Percentiles rank a stretch among this genome's conserved stretches.
phyloP scores from a whole-genome alignment of 2,888 invertebrate genomes.

The Ecliptopera silaceata region DNA sequence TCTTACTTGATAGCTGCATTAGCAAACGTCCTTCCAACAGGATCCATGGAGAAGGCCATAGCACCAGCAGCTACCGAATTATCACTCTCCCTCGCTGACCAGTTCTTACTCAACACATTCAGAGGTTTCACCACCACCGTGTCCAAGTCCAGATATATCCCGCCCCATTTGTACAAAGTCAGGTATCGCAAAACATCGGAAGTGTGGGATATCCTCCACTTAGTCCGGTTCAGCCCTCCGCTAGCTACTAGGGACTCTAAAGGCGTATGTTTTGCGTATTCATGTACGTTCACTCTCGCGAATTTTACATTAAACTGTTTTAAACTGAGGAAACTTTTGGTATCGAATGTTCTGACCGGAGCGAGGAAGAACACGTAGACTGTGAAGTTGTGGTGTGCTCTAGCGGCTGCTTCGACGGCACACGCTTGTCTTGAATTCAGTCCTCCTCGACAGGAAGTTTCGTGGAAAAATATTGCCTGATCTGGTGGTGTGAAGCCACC shows the following conservation, averaged over 20 bases:
- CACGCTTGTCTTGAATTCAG: constrained; percentile 56
- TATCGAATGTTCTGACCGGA: constrained; percentile 25
- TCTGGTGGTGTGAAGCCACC: constrained; percentile 6
- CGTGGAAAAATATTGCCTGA: constrained; percentile 84
- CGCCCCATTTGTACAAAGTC: constrained; percentile 89
- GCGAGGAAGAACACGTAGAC: constrained; percentile 66
- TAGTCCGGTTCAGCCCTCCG: constrained; percentile 68
- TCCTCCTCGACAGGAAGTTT: constrained; percentile 82
- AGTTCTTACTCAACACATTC: constrained; percentile 81
- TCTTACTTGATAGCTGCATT: constrained; percentile 44
- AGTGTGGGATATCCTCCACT: constrained; percentile 84
- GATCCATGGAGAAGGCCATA: constrained; percentile 79
- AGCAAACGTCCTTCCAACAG: constrained; percentile 44
- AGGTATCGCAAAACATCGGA: constrained; percentile 87
- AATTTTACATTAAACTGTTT: constrained; percentile 69
- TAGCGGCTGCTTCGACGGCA: constrained; percentile 40
- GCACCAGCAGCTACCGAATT: constrained; percentile 86
- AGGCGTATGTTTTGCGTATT: constrained; percentile 81
- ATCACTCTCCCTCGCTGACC: constrained; percentile 85
- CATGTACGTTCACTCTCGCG: constrained; percentile 72
- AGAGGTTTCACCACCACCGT: constrained; percentile 86
- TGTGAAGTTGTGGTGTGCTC: constrained; percentile 46
- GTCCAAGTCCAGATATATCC: constrained; percentile 90
- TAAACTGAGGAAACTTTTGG: constrained; percentile 11
- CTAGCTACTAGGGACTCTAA: constrained; percentile 78